Conservation (phyloP, 2,888 invertebrate genomes). For the Cephalotes varians region DNA sequence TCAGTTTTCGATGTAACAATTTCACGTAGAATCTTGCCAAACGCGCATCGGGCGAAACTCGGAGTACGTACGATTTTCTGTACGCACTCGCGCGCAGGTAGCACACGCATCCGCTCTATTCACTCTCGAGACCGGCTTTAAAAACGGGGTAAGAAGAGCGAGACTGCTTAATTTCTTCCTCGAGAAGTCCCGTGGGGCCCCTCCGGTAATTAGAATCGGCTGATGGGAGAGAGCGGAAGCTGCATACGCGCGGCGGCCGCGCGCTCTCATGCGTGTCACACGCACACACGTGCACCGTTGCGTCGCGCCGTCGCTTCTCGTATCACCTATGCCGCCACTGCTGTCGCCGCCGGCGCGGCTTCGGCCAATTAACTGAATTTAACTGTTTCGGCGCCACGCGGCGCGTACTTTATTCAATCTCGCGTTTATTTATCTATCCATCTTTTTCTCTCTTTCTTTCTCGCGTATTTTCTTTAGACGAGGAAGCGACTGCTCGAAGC, state of each 20-base stretch:
- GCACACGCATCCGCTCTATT: conserved; percentile 45
- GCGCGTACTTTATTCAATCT: conserved; percentile 16
- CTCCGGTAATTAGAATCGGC: conserved; percentile 74
- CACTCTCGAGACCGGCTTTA: conserved; percentile 62
- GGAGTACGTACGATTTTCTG: conserved; percentile 32
- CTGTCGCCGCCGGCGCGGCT: background rate
- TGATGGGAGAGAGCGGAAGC: conserved; percentile 69
- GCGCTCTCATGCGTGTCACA: conserved; percentile 70
- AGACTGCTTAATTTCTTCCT: conserved; percentile 71
- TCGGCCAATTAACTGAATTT: conserved; percentile 52
- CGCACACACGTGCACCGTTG: background rate
- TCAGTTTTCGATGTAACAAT: background rate
- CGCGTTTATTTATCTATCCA: conserved; percentile 16
- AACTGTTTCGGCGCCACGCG: conserved; percentile 52
- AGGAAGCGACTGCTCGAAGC: conserved; percentile 55
- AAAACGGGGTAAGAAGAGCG: conserved; percentile 68
- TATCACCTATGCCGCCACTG: conserved; percentile 32
- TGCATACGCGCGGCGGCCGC: conserved; percentile 64
- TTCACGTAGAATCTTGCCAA: background rate
- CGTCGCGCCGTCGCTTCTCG: background rate
- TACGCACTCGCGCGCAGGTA: conserved; percentile 48
- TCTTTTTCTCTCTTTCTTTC: background rate
- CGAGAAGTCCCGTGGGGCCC: conserved; percentile 58
- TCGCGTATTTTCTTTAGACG: conserved; percentile 67
- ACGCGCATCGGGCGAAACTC: background rate